phyloP scores from a whole-genome alignment of 2,113 vertebrate species.

The Geococcyx californianus region DNA sequence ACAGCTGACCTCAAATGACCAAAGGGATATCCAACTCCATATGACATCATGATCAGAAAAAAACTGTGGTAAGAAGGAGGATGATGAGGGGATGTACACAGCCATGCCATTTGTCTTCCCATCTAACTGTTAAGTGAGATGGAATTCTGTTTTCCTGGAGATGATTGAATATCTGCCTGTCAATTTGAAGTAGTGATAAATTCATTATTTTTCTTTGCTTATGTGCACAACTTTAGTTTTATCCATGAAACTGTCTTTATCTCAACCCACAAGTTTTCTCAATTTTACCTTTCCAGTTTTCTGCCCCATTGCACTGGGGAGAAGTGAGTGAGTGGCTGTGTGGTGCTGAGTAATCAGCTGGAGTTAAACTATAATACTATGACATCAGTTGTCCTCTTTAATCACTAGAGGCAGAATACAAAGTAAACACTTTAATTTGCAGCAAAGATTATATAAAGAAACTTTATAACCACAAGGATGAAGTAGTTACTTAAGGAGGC shows the following conservation, averaged over 20 bases:
- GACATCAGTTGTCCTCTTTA: background rate
- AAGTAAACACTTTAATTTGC: background rate
- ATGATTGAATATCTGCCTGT: background rate
- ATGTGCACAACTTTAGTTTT: rapidly evolving
- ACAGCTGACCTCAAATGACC: too few species aligned
- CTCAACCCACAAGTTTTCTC: background rate
- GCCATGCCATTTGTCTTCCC: background rate
- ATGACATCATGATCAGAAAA: too few species aligned
- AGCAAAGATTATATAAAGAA: background rate
- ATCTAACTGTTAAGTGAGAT: rapidly evolving
- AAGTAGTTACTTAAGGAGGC: background rate
- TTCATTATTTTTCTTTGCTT: background rate
- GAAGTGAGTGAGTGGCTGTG: rapidly evolving
- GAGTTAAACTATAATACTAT: background rate
- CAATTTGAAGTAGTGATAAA: rapidly evolving
- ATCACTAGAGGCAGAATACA: background rate
- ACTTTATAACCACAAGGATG: background rate
- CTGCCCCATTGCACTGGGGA: background rate
- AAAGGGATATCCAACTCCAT: too few species aligned
- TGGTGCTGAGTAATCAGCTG: background rate
- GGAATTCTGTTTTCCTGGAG: background rate
- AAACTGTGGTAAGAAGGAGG: too few species aligned
- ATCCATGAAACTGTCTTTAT: background rate
- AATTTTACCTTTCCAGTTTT: background rate
- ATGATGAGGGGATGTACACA: background rate